These are phyloP conservation scores for Rynchops niger DNA, from an alignment of 2,113 vertebrate genomes.

Conservation along the genomic window DNA sequence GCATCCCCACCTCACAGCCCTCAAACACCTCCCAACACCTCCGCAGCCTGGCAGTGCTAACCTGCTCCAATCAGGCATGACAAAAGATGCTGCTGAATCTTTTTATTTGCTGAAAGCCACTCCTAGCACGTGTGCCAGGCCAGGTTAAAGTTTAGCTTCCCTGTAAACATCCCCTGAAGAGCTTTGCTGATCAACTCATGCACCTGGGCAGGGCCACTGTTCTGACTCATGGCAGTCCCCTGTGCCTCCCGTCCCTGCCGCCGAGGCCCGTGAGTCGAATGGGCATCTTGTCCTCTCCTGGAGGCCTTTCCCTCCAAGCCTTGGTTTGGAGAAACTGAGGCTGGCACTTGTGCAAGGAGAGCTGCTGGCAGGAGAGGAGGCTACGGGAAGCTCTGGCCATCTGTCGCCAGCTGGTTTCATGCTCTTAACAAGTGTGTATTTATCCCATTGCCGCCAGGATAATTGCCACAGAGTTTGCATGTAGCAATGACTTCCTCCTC, in stretches of 20 bases:
- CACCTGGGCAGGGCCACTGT: background rate
- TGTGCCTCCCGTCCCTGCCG: background rate
- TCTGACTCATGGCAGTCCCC: background rate
- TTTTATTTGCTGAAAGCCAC: background rate
- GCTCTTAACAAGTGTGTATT: background rate
- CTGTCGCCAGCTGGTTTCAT: background rate
- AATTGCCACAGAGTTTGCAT: background rate
- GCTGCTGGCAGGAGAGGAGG: background rate
- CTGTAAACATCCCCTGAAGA: background rate
- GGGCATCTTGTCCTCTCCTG: background rate
- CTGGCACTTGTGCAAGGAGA: background rate
- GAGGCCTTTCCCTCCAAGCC: background rate
- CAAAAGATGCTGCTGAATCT: background rate
- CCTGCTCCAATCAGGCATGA: background rate
- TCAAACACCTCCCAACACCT: background rate
- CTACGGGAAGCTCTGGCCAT: background rate
- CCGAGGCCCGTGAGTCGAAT: background rate
- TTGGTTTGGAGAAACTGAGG: background rate
- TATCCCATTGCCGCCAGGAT: background rate
- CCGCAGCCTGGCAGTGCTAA: fast-evolving
- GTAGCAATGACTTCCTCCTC: background rate
- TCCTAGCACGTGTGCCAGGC: background rate
- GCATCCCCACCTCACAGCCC: background rate
- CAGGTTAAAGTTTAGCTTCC: background rate
- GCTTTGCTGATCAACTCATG: background rate